These are phyloP conservation scores for Girardinus metallicus DNA, from an alignment of 2,797 vertebrate species.

Conservation along the genomic window DNA sequence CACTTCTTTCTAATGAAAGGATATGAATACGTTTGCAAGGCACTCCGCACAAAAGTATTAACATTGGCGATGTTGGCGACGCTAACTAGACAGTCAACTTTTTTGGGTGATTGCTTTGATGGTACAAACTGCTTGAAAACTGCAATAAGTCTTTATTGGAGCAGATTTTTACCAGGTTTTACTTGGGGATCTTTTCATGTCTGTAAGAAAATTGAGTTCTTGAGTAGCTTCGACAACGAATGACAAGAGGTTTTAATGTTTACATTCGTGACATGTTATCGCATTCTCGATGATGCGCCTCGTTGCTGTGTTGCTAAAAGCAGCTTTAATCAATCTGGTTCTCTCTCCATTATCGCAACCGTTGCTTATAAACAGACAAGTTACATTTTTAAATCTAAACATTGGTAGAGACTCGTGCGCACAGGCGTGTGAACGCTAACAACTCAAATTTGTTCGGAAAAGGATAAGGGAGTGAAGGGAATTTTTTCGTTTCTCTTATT, in stretches of 20 bases:
- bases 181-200: background rate
- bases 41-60: background rate
- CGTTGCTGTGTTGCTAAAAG: background rate
- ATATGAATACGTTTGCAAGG: background rate
- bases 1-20: background rate
- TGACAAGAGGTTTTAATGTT: background rate
- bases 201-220: background rate
- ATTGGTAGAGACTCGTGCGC: background rate
- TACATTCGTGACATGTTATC: background rate
- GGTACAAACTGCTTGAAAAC: background rate
- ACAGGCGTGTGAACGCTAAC: slow-evolving; percentile 2
- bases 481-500: background rate
- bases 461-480: background rate
- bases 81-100: background rate
- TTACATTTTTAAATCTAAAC: slow-evolving; percentile 2
- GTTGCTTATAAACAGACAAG: background rate
- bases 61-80: background rate
- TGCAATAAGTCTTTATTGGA: background rate
- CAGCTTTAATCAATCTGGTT: background rate
- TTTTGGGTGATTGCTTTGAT: background rate
- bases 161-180: background rate
- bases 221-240: background rate
- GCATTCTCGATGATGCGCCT: background rate
- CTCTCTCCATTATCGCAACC: background rate
- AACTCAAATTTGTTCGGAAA: background rate